Evolutionary conservation across 2,888 invertebrate species (phyloP).

Genomic region (Andrena marginata): DNA sequence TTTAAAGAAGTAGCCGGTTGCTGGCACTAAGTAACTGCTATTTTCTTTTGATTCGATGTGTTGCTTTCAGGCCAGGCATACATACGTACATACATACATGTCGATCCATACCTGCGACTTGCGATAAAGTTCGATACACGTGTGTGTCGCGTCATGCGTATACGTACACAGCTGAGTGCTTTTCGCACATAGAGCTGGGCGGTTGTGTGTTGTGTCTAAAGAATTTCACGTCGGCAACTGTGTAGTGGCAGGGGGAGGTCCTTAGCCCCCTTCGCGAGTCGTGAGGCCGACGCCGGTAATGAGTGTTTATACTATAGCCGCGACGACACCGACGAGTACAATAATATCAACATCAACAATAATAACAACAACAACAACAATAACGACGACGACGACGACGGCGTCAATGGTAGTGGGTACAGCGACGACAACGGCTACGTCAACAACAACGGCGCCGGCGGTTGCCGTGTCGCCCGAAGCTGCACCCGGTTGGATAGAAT

Average conservation of each 20-base stretch:
- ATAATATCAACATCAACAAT: slow-evolving; percentile 42
- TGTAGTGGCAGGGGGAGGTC: slow-evolving; percentile 58
- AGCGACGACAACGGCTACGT: slow-evolving; percentile 58
- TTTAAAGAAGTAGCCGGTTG: slow-evolving; percentile 2
- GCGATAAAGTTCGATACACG: slow-evolving; percentile 17
- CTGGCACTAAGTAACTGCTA: neutral
- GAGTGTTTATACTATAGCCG: slow-evolving; percentile 70
- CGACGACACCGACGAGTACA: slow-evolving; percentile 50
- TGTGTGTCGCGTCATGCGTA: neutral
- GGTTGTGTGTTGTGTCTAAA: slow-evolving; percentile 29
- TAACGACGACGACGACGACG: slow-evolving; percentile 42
- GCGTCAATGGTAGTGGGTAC: slow-evolving; percentile 44
- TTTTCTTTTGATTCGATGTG: slow-evolving; percentile 18
- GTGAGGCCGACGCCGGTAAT: slow-evolving; percentile 70
- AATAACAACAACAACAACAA: slow-evolving; percentile 23
- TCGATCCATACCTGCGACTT: neutral
- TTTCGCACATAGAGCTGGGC: slow-evolving; percentile 18
- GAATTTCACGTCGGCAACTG: slow-evolving; percentile 39
- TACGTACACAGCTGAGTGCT: slow-evolving; percentile 24
- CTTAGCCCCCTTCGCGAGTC: slow-evolving; percentile 63
- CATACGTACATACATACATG: too few species aligned
- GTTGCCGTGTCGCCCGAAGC: slow-evolving; percentile 86
- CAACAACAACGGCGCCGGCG: slow-evolving; percentile 67
- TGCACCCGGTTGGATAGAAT: slow-evolving; percentile 91
- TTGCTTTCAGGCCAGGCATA: neutral